Evolutionary conservation across 2,113 vertebrate genomes (phyloP).

Genomic region (Ochotona princeps): DNA sequence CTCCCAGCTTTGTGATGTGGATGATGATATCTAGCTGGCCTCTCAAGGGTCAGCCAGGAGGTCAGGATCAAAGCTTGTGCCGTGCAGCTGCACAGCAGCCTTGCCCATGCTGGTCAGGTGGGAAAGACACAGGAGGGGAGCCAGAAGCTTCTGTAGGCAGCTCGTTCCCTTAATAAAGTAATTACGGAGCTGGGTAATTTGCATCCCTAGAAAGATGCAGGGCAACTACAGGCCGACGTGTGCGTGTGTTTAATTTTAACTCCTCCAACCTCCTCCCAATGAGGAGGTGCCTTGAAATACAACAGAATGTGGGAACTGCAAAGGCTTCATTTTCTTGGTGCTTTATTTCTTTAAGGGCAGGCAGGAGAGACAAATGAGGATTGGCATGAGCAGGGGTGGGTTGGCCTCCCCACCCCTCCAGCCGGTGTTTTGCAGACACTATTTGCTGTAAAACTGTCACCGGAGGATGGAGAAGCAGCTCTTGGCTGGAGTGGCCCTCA

Average conservation of each 20-base stretch:
- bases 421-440: conserved; percentile 47
- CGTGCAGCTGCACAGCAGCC: background rate
- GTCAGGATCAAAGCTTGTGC: background rate
- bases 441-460: conserved; percentile 81
- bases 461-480: conserved; percentile 74
- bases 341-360: conserved; percentile 49
- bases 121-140: accelerated
- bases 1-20: background rate
- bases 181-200: conserved; percentile 51
- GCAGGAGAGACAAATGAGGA: conserved; percentile 44
- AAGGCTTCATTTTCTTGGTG: conserved; percentile 37
- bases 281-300: conserved; percentile 58
- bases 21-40: background rate
- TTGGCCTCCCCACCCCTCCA: background rate
- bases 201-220: conserved; percentile 73
- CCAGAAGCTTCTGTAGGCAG: conserved; percentile 14
- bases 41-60: background rate
- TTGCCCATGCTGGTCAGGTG: background rate
- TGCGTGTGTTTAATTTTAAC: conserved; percentile 67
- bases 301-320: conserved; percentile 31
- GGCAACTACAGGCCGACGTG: conserved; percentile 5
- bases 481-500: conserved; percentile 73
- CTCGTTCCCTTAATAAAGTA: conserved; percentile 9
- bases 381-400: background rate
- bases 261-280: conserved; percentile 59